phyloP scores from a whole-genome alignment of 2,113 vertebrate species.

The Pristiophorus japonicus region DNA sequence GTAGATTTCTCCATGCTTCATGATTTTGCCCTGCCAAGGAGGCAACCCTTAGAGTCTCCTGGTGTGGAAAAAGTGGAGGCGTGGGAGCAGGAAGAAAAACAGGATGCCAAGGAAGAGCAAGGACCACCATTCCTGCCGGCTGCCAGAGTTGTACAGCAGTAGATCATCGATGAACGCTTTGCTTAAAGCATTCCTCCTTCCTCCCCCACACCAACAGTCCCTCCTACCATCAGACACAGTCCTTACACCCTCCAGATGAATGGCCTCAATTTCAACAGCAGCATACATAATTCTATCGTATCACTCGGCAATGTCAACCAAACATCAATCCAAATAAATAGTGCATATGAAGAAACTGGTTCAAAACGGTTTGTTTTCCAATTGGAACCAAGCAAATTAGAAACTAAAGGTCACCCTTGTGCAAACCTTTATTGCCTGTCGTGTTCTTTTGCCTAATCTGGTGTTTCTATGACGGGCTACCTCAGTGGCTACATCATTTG shows the following conservation, averaged over 20 bases:
- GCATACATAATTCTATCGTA: neutral
- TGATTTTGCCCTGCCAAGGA: neutral
- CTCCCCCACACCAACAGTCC: neutral
- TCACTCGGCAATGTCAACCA: neutral
- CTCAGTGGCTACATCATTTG: neutral
- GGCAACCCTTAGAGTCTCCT: neutral
- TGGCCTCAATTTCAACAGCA: neutral
- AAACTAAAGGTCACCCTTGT: neutral
- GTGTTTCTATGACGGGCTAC: neutral
- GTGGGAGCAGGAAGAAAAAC: no score
- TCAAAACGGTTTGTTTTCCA: neutral
- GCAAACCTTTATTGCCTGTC: no score
- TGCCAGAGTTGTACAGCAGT: neutral
- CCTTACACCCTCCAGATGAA: neutral
- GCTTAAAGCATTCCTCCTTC: neutral
- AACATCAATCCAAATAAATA: neutral
- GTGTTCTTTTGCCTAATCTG: neutral
- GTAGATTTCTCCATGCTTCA: neutral
- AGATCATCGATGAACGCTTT: neutral
- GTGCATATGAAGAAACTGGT: neutral
- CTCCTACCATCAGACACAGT: neutral
- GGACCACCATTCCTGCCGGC: no score
- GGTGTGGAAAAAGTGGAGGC: no score
- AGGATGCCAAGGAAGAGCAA: no score
- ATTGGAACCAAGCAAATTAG: neutral